Conservation (phyloP, 2,113 vertebrate species). For the Odocoileus virginianus region DNA sequence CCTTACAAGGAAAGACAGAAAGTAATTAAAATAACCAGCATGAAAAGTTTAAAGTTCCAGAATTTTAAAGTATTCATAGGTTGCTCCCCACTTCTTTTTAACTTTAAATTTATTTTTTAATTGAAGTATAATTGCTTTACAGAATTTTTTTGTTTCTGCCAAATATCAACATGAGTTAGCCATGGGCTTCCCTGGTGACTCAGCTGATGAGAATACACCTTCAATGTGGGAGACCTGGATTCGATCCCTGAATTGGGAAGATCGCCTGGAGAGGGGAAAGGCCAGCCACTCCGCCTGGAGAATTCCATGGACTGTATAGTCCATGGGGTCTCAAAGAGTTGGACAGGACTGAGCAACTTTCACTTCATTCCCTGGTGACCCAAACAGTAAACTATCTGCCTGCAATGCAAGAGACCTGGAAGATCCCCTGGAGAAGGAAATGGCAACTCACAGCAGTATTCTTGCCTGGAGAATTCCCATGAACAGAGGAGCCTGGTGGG, state of each 20-base stretch:
- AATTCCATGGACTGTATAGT: background rate
- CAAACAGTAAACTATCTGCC: background rate
- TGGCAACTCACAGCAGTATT: background rate
- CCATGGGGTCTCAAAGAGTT: background rate
- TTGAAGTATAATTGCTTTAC: background rate
- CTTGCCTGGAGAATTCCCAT: background rate
- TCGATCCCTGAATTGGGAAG: background rate
- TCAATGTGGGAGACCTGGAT: background rate
- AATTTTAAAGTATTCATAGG: background rate
- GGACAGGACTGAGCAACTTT: background rate
- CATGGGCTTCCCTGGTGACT: background rate
- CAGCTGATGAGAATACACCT: background rate
- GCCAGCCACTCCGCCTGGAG: background rate
- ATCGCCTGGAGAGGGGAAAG: background rate
- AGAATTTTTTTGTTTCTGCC: background rate
- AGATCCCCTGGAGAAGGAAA: background rate
- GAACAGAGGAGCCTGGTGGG: background rate
- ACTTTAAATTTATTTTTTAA: background rate
- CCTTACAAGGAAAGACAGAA: background rate
- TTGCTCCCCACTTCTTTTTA: background rate
- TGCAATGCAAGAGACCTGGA: background rate
- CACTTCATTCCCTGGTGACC: background rate
- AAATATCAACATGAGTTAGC: background rate
- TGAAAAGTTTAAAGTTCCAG: background rate
- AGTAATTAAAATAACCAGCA: conserved; percentile 1